Evolutionary conservation across 2,888 invertebrate genomes (phyloP).

Genomic region (Lasioglossum leucozonium): DNA sequence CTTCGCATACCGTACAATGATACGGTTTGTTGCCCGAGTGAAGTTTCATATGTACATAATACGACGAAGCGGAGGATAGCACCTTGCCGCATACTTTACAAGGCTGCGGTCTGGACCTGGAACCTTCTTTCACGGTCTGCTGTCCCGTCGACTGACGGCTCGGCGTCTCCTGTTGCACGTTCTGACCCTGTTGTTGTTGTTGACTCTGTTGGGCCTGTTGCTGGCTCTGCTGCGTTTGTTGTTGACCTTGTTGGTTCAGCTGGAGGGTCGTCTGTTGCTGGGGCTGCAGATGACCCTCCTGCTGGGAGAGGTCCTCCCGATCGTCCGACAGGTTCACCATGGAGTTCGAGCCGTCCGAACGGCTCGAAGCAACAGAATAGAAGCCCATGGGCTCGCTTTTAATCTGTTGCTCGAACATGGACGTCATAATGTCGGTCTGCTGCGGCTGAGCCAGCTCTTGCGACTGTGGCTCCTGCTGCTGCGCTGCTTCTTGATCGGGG

Average conservation of each 20-base stretch:
- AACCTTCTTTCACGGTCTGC: slow-evolving; percentile 83
- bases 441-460: slow-evolving; percentile 76
- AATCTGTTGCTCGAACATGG: slow-evolving; percentile 90
- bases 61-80: slow-evolving; percentile 91
- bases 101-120: slow-evolving; percentile 89
- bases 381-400: slow-evolving; percentile 90
- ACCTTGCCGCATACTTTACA: slow-evolving; percentile 93
- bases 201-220: slow-evolving; percentile 68
- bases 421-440: slow-evolving; percentile 82
- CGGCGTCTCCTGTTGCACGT: slow-evolving; percentile 74
- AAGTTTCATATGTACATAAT: slow-evolving; percentile 93
- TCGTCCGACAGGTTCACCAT: slow-evolving; percentile 83
- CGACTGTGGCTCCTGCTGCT: slow-evolving; percentile 75
- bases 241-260: slow-evolving; percentile 84
- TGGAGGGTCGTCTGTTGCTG: slow-evolving; percentile 78
- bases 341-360: slow-evolving; percentile 83
- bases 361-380: slow-evolving; percentile 84
- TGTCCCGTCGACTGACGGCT: slow-evolving; percentile 81
- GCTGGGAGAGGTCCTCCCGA: slow-evolving; percentile 82
- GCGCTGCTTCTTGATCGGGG: slow-evolving; percentile 81
- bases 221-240: slow-evolving; percentile 69
- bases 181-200: slow-evolving; percentile 70
- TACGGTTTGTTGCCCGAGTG: slow-evolving; percentile 93
- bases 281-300: slow-evolving; percentile 83
- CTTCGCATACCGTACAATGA: slow-evolving; percentile 91